Conservation (phyloP, 1,140 invertebrate genomes). For the Solenopsis invicta region DNA sequence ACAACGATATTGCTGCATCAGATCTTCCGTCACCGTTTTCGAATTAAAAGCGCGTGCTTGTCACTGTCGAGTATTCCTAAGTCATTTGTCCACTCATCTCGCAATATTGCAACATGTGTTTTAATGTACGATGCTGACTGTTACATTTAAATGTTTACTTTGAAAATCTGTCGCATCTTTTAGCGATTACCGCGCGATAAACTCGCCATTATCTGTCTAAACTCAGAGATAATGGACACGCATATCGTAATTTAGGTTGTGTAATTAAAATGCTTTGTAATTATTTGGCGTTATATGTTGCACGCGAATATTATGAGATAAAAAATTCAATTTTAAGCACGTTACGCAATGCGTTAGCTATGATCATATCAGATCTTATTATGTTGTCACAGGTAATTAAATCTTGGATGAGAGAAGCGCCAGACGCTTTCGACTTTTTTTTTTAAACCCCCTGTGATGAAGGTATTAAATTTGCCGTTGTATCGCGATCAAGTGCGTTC, state of each 20-base stretch:
- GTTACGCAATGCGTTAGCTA: neutral
- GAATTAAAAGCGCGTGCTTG: neutral
- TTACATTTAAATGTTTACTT: neutral
- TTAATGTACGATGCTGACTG: neutral
- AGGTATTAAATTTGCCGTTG: slow-evolving; percentile 17
- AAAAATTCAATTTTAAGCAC: slow-evolving; percentile 14
- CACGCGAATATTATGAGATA: neutral
- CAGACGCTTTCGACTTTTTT: neutral
- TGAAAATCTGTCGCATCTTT: neutral
- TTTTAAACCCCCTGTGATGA: neutral
- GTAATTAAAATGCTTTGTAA: slow-evolving; percentile 5
- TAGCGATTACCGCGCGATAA: no score
- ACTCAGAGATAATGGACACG: neutral
- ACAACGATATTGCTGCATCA: slow-evolving; percentile 7
- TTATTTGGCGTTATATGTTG: slow-evolving; percentile 5
- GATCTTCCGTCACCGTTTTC: slow-evolving; percentile 5
- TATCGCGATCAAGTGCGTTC: slow-evolving; percentile 3
- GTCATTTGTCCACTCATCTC: slow-evolving; percentile 25
- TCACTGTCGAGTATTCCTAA: slow-evolving; percentile 6
- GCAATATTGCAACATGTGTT: neutral
- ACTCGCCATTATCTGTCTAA: neutral
- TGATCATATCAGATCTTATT: neutral
- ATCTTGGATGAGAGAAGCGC: slow-evolving; percentile 13
- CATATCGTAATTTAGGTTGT: slow-evolving; percentile 3
- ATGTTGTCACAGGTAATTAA: slow-evolving; percentile 44